A percentile compares a stretch with the other conserved stretches of the same genome.
Conservation (phyloP, 2,797 vertebrate genomes). For the Propithecus deckenii region DNA sequence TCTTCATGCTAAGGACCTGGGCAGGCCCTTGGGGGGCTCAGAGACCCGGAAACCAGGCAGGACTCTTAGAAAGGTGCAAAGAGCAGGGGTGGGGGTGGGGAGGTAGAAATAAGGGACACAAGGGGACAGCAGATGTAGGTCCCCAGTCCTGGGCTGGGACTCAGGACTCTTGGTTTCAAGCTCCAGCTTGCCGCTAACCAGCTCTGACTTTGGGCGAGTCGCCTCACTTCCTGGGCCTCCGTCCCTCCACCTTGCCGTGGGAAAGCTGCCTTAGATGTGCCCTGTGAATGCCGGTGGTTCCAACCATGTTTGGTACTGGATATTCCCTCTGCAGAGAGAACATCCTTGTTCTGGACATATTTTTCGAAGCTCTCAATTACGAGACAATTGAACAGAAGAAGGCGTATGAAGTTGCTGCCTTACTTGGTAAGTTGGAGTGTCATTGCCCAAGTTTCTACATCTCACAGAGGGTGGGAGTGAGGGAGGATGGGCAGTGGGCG, state of each 20-base stretch:
- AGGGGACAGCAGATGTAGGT: not conserved
- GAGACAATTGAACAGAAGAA: constrained; percentile 99
- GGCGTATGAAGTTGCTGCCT: constrained; percentile 97
- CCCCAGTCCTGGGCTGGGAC: not conserved
- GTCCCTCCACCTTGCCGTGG: not conserved
- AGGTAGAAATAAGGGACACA: not conserved
- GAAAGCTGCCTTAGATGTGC: not conserved
- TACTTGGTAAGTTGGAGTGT: constrained; percentile 87
- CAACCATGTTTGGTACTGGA: not conserved
- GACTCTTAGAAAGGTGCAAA: not conserved
- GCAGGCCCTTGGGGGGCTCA: not conserved
- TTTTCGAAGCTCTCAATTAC: constrained; percentile 99
- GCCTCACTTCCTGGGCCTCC: not conserved
- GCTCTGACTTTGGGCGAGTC: not conserved
- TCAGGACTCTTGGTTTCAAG: not conserved
- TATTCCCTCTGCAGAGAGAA: constrained; percentile 91
- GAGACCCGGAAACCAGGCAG: not conserved
- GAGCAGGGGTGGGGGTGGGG: no score
- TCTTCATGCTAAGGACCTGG: not conserved
- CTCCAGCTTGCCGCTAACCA: not conserved
- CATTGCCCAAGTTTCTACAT: not conserved
- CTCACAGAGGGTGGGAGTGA: not conserved
- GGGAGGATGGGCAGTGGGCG: fast-evolving
- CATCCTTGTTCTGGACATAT: constrained; percentile 98
- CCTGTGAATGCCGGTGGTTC: not conserved